Conservation (phyloP, 2,888 invertebrate species). For the Tortrix viridana region DNA sequence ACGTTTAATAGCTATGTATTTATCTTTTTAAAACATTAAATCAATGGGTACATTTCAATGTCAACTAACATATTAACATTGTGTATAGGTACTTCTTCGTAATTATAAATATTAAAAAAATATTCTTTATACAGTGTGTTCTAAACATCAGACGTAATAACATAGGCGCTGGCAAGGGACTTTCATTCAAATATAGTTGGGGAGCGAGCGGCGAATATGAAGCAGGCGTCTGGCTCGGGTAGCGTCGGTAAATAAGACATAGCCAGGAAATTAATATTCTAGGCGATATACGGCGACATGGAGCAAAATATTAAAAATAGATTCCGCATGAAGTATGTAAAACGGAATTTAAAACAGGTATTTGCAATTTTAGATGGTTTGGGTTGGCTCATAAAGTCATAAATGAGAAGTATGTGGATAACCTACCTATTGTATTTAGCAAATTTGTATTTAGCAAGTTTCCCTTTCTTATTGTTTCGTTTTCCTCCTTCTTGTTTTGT, state of each 20-base stretch:
- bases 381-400: no score
- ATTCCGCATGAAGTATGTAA: no score
- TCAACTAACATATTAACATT: background rate
- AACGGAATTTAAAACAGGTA: no score
- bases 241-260: slow-evolving; percentile 61
- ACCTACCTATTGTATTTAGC: no score
- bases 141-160: slow-evolving; percentile 51
- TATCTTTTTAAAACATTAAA: no score
- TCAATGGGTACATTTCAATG: no score
- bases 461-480: no score
- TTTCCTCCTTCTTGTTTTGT: no score
- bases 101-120: slow-evolving; percentile 9
- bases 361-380: no score
- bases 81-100: background rate
- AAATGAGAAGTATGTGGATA: no score
- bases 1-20: no score
- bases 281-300: background rate
- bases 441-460: no score
- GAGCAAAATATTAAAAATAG: background rate
- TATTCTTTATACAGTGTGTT: slow-evolving; percentile 46
- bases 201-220: slow-evolving; percentile 69
- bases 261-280: slow-evolving; percentile 6
- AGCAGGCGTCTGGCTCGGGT: slow-evolving; percentile 45
- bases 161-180: slow-evolving; percentile 65
- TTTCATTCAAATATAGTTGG: slow-evolving; percentile 71